These are phyloP conservation scores for Drosophila orosa DNA, from an alignment of 1,140 invertebrate species.

Conservation along the genomic window DNA sequence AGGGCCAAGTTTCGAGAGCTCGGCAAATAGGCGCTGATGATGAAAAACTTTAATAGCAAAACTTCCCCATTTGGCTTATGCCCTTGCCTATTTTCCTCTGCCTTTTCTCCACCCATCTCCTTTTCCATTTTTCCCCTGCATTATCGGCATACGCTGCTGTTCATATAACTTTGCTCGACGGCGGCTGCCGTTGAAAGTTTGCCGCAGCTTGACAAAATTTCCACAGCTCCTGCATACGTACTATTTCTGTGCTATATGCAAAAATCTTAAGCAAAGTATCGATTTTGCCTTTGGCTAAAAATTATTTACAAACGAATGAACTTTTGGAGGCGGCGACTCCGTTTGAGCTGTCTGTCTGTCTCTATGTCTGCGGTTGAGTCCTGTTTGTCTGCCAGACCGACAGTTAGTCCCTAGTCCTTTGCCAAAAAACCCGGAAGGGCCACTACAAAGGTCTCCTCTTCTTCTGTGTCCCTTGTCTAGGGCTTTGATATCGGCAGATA, in stretches of 20 bases:
- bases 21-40: conserved; percentile 51
- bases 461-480: background rate
- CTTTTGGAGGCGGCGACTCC: conserved; percentile 51
- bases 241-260: conserved; percentile 46
- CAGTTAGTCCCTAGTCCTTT: conserved; percentile 40
- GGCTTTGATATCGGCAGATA: conserved; percentile 16
- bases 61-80: conserved; percentile 45
- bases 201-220: conserved; percentile 69
- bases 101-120: conserved; percentile 1
- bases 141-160: conserved; percentile 70
- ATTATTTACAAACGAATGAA: conserved; percentile 81
- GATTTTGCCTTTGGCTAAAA: conserved; percentile 74
- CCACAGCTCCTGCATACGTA: conserved; percentile 29
- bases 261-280: conserved; percentile 79
- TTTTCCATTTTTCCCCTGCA: conserved; percentile 39
- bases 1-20: conserved; percentile 53
- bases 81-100: conserved; percentile 3
- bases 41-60: conserved; percentile 65
- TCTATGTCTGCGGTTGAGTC: conserved; percentile 54
- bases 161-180: conserved; percentile 65
- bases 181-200: conserved; percentile 65
- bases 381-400: conserved; percentile 66
- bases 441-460: conserved; percentile 49
- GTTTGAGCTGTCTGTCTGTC: conserved; percentile 37
- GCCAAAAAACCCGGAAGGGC: conserved; percentile 25